These are phyloP conservation scores for Carapus acus DNA, from an alignment of 2,797 vertebrate species.

Conservation along the genomic window DNA sequence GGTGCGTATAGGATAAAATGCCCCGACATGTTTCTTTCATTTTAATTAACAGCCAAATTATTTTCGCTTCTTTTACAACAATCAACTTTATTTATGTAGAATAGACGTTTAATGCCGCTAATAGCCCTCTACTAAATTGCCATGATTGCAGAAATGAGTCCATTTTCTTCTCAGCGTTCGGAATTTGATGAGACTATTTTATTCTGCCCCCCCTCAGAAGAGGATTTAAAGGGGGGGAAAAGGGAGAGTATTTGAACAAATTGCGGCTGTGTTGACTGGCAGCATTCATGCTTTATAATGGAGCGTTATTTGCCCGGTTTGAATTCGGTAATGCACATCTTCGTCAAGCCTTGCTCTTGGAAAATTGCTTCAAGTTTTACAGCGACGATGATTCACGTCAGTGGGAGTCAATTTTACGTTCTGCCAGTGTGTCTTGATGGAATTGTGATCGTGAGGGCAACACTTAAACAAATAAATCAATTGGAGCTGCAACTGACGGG, in stretches of 20 bases:
- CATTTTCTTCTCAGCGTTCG: conserved; percentile 88
- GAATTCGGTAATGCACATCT: conserved; percentile 97
- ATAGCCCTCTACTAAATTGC: conserved; percentile 96
- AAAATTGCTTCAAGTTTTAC: conserved; percentile 99
- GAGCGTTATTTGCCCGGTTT: conserved; percentile 98
- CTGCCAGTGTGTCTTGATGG: conserved; percentile 88
- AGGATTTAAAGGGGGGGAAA: conserved; percentile 77
- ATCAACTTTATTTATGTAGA: conserved; percentile 94
- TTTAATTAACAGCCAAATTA: conserved; percentile 46
- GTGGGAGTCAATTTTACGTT: conserved; percentile 92
- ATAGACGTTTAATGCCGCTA: conserved; percentile 95
- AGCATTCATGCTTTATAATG: conserved; percentile 96
- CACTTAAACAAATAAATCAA: no score
- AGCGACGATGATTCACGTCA: conserved; percentile 88
- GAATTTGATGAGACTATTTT: conserved; percentile 97
- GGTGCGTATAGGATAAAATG: conserved; percentile 12
- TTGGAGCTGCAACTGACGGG: not conserved
- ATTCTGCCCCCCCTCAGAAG: conserved; percentile 94
- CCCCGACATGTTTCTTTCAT: conserved; percentile 19
- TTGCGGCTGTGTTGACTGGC: conserved; percentile 96
- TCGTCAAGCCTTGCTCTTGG: conserved; percentile 88
- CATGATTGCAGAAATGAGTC: conserved; percentile 97
- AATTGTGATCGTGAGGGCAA: conserved; percentile 76
- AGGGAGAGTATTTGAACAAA: conserved; percentile 87
- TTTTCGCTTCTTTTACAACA: conserved; percentile 72